phyloP scores from a whole-genome alignment of 2,888 invertebrate genomes.

The Pristionchus mayeri region DNA sequence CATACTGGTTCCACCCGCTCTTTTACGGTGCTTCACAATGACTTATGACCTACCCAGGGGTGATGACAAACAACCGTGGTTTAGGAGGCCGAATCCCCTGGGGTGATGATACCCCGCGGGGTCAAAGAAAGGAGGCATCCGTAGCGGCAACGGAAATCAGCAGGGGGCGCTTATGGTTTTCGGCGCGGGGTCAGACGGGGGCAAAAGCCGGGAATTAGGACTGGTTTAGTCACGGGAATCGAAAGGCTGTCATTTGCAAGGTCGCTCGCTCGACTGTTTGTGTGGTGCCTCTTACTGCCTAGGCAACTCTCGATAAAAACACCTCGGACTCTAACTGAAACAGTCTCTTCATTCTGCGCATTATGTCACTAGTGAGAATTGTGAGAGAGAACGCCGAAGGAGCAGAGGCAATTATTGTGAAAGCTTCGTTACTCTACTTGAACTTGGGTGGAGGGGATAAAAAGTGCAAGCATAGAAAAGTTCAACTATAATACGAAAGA shows the following conservation, averaged over 20 bases:
- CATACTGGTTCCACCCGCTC: background rate
- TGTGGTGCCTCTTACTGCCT: background rate
- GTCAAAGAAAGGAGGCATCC: background rate
- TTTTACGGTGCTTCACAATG: constrained; percentile 19
- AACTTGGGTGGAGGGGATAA: background rate
- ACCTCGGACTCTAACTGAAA: too few species aligned
- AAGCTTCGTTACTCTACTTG: too few species aligned
- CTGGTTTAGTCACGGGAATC: background rate
- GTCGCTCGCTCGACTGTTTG: background rate
- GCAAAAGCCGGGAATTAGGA: background rate
- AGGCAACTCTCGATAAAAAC: constrained; percentile 3
- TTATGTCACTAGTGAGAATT: too few species aligned
- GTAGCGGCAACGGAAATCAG: background rate
- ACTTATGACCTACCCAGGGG: background rate
- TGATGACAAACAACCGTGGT: constrained; percentile 27
- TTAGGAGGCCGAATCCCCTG: background rate
- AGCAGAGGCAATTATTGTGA: too few species aligned
- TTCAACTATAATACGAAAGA: background rate
- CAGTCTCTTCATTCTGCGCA: too few species aligned
- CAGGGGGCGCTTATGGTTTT: background rate
- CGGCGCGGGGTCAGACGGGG: background rate
- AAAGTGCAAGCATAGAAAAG: background rate
- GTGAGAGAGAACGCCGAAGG: too few species aligned
- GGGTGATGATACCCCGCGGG: background rate
- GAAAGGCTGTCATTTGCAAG: background rate